Percentiles rank a stretch among this genome's conserved stretches.
Conservation (phyloP, 35 echinoderm and acorn worm genomes). For the Eucidaris tribuloides region DNA sequence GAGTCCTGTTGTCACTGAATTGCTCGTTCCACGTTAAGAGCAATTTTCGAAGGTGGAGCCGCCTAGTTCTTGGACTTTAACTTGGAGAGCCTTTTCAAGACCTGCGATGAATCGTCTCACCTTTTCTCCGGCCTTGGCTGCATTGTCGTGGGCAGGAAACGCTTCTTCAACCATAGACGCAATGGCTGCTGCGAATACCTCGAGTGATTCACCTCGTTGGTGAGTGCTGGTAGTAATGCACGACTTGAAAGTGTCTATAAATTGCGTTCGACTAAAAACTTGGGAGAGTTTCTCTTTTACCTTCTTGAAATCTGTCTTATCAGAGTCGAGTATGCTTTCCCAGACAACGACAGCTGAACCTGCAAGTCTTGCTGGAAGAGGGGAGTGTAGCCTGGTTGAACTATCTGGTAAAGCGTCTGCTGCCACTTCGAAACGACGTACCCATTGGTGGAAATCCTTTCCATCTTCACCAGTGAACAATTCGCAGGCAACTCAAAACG, state of each 20-base stretch:
- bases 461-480: neutral
- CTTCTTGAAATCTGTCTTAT: neutral
- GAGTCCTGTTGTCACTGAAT: neutral
- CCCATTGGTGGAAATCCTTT: slow-evolving; percentile 5
- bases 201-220: neutral
- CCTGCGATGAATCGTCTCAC: neutral
- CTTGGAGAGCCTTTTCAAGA: neutral
- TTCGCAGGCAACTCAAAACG: neutral
- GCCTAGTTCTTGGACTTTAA: neutral
- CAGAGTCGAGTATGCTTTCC: neutral
- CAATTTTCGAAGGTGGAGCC: neutral
- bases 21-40: neutral
- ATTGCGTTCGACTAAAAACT: slow-evolving; percentile 1
- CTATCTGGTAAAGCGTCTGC: neutral
- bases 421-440: neutral
- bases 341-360: neutral
- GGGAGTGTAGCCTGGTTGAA: neutral
- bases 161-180: neutral
- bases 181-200: neutral
- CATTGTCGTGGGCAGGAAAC: neutral
- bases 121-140: neutral
- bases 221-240: neutral
- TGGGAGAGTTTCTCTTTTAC: slow-evolving; percentile 2
- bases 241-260: slow-evolving; percentile 2
- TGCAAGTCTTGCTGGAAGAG: slow-evolving; percentile 7